phyloP scores from a whole-genome alignment of 2,113 vertebrate species.

The Gavia stellata region DNA sequence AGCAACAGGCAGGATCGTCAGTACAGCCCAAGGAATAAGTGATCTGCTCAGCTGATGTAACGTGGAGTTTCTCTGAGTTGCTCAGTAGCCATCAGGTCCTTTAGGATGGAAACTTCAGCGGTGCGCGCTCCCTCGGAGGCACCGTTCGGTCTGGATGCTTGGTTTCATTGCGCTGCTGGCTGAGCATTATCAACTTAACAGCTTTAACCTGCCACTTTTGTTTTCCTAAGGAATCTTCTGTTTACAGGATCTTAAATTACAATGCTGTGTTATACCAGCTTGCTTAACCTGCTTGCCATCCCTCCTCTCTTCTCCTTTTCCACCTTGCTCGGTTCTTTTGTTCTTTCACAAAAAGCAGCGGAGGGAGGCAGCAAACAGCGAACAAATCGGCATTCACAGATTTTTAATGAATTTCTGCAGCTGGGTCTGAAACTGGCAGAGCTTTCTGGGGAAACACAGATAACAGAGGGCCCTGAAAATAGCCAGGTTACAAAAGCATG shows the following conservation, averaged over 20 bases:
- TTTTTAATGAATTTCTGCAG: conserved; percentile 52
- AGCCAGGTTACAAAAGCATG: conserved; percentile 33
- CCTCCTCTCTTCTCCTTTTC: background rate
- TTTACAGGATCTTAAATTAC: background rate
- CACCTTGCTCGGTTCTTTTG: conserved; percentile 12
- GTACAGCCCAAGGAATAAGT: background rate
- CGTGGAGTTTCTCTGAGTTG: background rate
- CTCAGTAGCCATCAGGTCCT: background rate
- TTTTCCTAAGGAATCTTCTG: background rate
- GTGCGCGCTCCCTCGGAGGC: background rate
- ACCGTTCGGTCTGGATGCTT: background rate
- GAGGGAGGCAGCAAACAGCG: background rate
- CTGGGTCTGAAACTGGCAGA: conserved; percentile 7
- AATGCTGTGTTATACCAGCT: background rate
- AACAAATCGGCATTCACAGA: background rate
- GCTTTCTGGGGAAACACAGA: conserved; percentile 7
- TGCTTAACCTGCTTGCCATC: background rate
- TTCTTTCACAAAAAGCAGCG: background rate
- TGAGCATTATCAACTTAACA: background rate
- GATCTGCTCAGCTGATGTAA: background rate
- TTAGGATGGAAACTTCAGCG: background rate
- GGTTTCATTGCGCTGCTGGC: background rate
- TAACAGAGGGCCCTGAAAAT: conserved; percentile 14
- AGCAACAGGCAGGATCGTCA: background rate
- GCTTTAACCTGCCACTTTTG: background rate